These are phyloP conservation scores for Triplophysa yarkandensis DNA, from an alignment of 2,797 vertebrate genomes.

Conservation along the genomic window DNA sequence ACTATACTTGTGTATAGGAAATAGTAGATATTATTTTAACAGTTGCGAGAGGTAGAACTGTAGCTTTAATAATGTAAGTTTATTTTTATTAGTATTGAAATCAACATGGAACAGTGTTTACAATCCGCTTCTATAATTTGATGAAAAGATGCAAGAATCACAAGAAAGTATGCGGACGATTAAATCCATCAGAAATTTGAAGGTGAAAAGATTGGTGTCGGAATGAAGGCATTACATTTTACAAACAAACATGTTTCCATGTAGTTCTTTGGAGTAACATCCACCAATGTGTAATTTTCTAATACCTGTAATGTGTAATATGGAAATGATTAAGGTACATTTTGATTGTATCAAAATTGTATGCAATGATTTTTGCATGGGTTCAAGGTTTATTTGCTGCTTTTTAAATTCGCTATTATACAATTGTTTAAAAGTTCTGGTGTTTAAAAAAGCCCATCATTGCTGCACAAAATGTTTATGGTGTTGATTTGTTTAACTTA, in stretches of 20 bases:
- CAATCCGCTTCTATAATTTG: neutral
- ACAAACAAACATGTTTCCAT: no score
- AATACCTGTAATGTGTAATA: neutral
- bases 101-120: neutral
- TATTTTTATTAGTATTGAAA: neutral
- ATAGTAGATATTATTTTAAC: neutral
- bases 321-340: neutral
- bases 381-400: conserved; percentile 3
- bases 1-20: neutral
- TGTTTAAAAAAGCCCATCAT: neutral
- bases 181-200: neutral
- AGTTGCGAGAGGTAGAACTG: neutral
- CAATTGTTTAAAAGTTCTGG: neutral
- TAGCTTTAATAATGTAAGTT: neutral
- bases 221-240: neutral
- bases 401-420: neutral
- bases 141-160: no score
- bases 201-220: neutral
- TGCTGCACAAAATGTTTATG: conserved; percentile 7
- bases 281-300: no score
- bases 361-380: conserved; percentile 1
- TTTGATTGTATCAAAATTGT: neutral
- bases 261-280: neutral
- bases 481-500: neutral
- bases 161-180: neutral